Evolutionary conservation across 2,113 vertebrate species (phyloP), one percentile per base, ranked within the genome.

Genomic region (Anhinga anhinga): DNA sequence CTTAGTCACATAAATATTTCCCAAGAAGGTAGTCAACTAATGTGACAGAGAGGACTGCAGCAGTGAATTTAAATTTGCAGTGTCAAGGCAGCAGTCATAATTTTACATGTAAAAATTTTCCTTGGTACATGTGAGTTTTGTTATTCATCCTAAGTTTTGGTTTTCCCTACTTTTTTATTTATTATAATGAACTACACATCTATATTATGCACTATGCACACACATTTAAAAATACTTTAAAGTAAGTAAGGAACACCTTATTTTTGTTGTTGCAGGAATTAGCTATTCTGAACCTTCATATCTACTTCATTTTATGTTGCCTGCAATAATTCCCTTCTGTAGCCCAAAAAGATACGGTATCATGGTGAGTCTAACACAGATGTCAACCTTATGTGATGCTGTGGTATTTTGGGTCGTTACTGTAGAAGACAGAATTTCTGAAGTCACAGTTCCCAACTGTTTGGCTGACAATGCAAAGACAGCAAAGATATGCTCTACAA

Each of bases 1-100:
- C 29, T n/a, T 77, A 82, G 58, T 53, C 56, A 65, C 55, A 87
- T 49, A 91, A 89, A 88, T 81, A 95, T 89, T 91, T 95, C 70
- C 62, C 50, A 61, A 50, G 50, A 62, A 90, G 61, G 21, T 4
- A 86, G 50, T 50, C 74, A 88, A 61, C 65, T 67, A 67, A 94
- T 2, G 9, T 87, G 89, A 66, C 73, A 82, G 32, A 95, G 36
- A 79, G 29, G 40, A 72, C 27, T 72, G 53, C 42, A 76, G 53
- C 18, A 83, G 36, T 58, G 66, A 89, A 73, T 89, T 87, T 50
- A 80, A 85, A 91, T 85, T n/a, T 69, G 20, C 53, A 70, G 25
- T 62, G 40, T 66, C 22, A 45, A 87, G 42, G n/a, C 36, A 79
- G 29, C 58, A 87, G 40, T 66, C 52, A 34, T 45, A 58, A 52